Evolutionary conservation across 2,888 invertebrate species (phyloP), one percentile per base, ranked within the genome.

Genomic region (Nezara viridula): DNA sequence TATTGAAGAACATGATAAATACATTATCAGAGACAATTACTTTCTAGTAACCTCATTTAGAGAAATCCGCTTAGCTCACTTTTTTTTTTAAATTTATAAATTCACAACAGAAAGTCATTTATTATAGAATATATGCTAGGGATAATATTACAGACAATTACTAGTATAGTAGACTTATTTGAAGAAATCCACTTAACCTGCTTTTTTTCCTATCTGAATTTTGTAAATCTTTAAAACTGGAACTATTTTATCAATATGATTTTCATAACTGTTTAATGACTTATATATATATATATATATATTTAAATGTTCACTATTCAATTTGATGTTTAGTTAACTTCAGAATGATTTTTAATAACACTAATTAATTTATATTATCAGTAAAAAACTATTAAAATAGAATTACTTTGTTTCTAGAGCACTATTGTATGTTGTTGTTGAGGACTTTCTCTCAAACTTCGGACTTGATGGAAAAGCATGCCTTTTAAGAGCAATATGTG

Each of bases 381-480:
- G 40, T 16, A 86, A 85, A 24, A 85, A 86, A 0, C n/a, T 6
- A 86, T 88, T 44, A n/a, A 37, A 24, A 27, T 19, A 60, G 5
- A 77, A 32, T 24, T 86, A 24, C 2, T 52, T 73, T 47, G 10
- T 86, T 90, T 89, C 40, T 88, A 94, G 97, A 92, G 97, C 97
- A 0, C 92, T 97, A 90, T 93, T 97, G 90, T 97, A 97, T 91
- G 95, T 96, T 2, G 94, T 96, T 7, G 95, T 96, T 0, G 97
- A 97, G 92, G 97, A 97, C 92, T 94, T 97, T 92, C 93, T 97
- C 88, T 94, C 95, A 81, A 97, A 96, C 91, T 96, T 97, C 91
- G 97, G 97, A 0, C 93, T 97, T 93, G 95, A 97, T 91, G 97
- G 97, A 44, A 96, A 95, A 92, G 97, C 97, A 6, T 97, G 97